A percentile compares a stretch with the other conserved stretches of the same genome.
These are phyloP conservation scores for Cheiracanthium punctorium DNA, from an alignment of 2,888 invertebrate genomes.

Conservation along the genomic window DNA sequence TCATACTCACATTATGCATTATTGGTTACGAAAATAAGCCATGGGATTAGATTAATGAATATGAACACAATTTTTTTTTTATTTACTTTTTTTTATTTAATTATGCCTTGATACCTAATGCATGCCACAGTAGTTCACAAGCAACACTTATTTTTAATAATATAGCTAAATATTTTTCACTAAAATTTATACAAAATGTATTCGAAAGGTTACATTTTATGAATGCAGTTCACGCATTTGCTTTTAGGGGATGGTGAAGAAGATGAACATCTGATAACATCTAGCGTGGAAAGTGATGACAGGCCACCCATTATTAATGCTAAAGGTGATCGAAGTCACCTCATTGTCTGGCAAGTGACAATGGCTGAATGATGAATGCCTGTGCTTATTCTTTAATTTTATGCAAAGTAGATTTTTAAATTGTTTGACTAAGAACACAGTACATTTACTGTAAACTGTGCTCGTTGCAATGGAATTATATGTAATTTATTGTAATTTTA, in stretches of 20 bases:
- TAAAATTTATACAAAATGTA: too few relatives aligned
- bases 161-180: too few relatives aligned
- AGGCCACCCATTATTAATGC: constrained; percentile 75
- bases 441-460: background rate
- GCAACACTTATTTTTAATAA: too few relatives aligned
- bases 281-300: constrained; percentile 66
- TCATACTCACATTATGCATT: too few relatives aligned
- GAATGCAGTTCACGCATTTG: too few relatives aligned
- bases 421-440: background rate
- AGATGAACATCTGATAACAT: constrained; percentile 71
- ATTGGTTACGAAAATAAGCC: too few relatives aligned
- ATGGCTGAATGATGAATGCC: constrained; percentile 20
- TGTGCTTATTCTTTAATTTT: background rate
- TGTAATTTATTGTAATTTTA: constrained; percentile 18
- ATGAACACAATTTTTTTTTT: too few relatives aligned
- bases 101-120: too few relatives aligned
- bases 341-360: constrained; percentile 91
- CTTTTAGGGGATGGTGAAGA: constrained; percentile 68
- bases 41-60: too few relatives aligned
- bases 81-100: too few relatives aligned
- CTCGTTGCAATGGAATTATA: background rate
- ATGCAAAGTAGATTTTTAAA: background rate
- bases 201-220: too few relatives aligned
- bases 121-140: too few relatives aligned
- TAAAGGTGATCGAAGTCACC: constrained; percentile 85